Evolutionary conservation across 1,140 invertebrate species (phyloP).

Genomic region (Drosophila obscura): DNA sequence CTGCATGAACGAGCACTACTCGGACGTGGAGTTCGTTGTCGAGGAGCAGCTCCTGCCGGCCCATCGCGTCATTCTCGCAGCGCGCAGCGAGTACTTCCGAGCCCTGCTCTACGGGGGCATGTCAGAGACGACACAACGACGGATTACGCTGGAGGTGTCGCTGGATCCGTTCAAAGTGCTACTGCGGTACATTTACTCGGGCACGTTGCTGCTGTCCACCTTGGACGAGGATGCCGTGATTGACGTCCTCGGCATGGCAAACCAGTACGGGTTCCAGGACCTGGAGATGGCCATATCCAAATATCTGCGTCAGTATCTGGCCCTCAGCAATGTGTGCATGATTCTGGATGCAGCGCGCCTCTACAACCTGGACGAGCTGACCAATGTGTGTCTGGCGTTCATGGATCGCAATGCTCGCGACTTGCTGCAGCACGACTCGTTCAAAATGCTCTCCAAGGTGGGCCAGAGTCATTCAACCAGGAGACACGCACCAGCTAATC

Average conservation of each 20-base stretch:
- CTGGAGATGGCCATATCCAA: slow-evolving; percentile 96
- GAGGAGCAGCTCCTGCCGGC: slow-evolving; percentile 92
- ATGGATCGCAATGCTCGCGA: slow-evolving; percentile 95
- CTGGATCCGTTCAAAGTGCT: slow-evolving; percentile 94
- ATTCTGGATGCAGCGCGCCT: slow-evolving; percentile 95
- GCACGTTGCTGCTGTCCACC: slow-evolving; percentile 91
- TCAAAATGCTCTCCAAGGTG: slow-evolving; percentile 93
- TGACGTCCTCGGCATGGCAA: slow-evolving; percentile 94
- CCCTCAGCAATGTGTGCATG: slow-evolving; percentile 94
- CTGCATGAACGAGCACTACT: slow-evolving; percentile 94
- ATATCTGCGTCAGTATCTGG: slow-evolving; percentile 94
- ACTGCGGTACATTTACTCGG: slow-evolving; percentile 97
- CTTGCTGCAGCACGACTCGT: slow-evolving; percentile 93
- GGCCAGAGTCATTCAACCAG: not conserved
- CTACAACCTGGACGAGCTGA: slow-evolving; percentile 86
- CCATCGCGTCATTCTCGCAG: slow-evolving; percentile 93
- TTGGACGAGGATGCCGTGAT: slow-evolving; percentile 94
- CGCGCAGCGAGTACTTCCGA: slow-evolving; percentile 97
- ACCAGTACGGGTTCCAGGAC: slow-evolving; percentile 97
- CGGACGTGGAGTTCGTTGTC: slow-evolving; percentile 95
- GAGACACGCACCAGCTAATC: not conserved
- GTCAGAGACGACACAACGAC: slow-evolving; percentile 92
- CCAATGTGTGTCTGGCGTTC: slow-evolving; percentile 90
- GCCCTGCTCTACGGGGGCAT: slow-evolving; percentile 96
- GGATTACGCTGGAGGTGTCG: slow-evolving; percentile 94